Evolutionary conservation across 2,888 invertebrate genomes (phyloP), one percentile per base, ranked within the genome.

Genomic region (Automeris io): DNA sequence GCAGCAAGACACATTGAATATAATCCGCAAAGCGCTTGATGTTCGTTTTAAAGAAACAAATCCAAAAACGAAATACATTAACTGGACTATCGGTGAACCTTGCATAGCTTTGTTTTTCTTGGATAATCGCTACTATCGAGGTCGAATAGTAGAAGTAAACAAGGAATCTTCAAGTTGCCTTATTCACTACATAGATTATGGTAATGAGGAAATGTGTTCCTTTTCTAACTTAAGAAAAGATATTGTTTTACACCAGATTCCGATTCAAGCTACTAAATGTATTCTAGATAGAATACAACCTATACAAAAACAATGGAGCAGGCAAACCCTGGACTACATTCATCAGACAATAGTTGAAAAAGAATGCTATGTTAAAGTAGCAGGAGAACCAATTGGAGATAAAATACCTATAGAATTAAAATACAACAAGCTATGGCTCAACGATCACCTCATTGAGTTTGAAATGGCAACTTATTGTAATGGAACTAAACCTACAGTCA

Each of bases 161-260:
- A 51, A 70, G 1, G 78, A 87, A 40, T 49, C 71, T 1, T 54
- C 68, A 33, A 53, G 61, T 36, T 76, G 91, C 45, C 45, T 82
- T 38, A 90, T 95, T 0, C 80, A 89, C 36, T 95, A 94, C 72
- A 88, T 96, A 1, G 96, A 96, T 75, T 96, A 93, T 60, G 96
- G 96, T 0, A 95, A 95, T 61, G 81, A 89, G 25, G 95, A 96
- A 67, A 65, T 70, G 0, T 90, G 92, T 40, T 51, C 77, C 0
- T 76, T 88, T 8, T 65, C 75, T 1, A 86, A 90, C 37, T 56
- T 95, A 35, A 82, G 91, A 12, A 91, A 90, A 46, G 88, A 88
- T 49, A 85, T 92, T 1, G 88, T 90, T 3, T 87, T 92, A 32
- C 79, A 89, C 0, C 80, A 92, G 35, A 81, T 94, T 39, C 93